Base-by-base conservation (phyloP, 2,797 vertebrate species). In the Kryptolebias ocellatus region DNA sequence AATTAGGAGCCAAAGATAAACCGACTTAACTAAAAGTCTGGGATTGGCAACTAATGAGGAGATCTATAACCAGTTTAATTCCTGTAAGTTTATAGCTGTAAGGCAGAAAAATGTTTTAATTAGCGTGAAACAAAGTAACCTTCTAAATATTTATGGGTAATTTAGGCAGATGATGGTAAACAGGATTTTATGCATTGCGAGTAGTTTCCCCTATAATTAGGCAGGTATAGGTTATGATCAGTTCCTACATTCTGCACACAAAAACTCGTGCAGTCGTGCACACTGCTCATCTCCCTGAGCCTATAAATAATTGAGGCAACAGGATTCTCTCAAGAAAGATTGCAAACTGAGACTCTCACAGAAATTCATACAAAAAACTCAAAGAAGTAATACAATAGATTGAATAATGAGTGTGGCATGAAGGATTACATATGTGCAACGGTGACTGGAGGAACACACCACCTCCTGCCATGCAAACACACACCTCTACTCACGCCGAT, bases 231-330 rank as follows among this genome's bases (percentile, higher is more conserved):
- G 17, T 55, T 28, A 54, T 29, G 39, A 72, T 51, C 27, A 46
- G 57, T 47, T 37, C 39, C 39, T 42, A 3, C 0, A 58, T 45
- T 49, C 15, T 37, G 64, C 29, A 56, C 44, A 72, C 46, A 65
- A 24, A 60, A 72, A 27, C 31, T 17, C 24, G 2, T 18, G 20
- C 12, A 61, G 57, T 68, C 15, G 57, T n/a, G 18, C 29, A 28
- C 55, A 34, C 20, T 17, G 28, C 34, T 56, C 16, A 0, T 67
- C 28, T 60, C 61, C 42, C 68, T 51, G 49, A 76, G 18, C 53
- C 49, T 47, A 72, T 81, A 31, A 81, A 78, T 76, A 79, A 83
- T 70, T 59, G 50, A 83, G 64, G 28, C n/a, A 17, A 12, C 16
- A 56, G 15, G 50, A 70, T 59, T 74, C 27, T 72, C 49, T 56